Evolutionary conservation across 2,797 vertebrate genomes (phyloP).

Genomic region (Anguilla anguilla): DNA sequence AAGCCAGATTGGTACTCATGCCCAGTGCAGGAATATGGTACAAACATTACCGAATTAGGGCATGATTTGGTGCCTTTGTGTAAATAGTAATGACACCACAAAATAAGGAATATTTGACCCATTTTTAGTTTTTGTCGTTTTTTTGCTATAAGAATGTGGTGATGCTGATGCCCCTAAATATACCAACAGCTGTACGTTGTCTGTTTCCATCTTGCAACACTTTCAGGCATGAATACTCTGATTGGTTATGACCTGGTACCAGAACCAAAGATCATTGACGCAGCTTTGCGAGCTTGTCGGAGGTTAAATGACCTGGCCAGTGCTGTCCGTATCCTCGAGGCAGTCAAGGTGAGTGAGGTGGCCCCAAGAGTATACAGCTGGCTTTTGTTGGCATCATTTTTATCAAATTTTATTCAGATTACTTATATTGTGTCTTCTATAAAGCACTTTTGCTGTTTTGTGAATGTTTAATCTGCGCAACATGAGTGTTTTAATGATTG

Average conservation of each 20-base stretch:
- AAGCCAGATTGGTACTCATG: not conserved
- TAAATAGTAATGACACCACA: not conserved
- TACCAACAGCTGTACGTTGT: not conserved
- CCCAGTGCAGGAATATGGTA: not conserved
- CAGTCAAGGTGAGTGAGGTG: conserved; percentile 82
- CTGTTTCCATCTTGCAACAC: conserved; percentile 3
- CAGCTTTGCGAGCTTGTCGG: conserved; percentile 89
- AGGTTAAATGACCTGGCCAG: conserved; percentile 92
- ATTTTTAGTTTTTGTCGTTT: not conserved
- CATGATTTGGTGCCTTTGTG: not conserved
- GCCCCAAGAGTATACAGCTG: not conserved
- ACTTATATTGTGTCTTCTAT: not conserved
- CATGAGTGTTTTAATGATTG: not conserved
- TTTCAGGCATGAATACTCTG: conserved; percentile 89
- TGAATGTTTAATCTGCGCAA: not conserved
- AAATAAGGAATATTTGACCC: not conserved
- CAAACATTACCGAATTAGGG: not conserved
- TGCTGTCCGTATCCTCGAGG: conserved; percentile 92
- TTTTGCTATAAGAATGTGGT: not conserved
- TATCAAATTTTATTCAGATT: not conserved
- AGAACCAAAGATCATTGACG: conserved; percentile 92
- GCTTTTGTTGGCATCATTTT: not conserved
- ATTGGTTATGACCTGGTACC: conserved; percentile 93
- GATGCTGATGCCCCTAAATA: not conserved
- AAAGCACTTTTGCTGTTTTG: not conserved